A percentile compares a stretch with the other conserved stretches of the same genome.
phyloP scores from a whole-genome alignment of 2,888 invertebrate species.

The Gymnocheta viridis region DNA sequence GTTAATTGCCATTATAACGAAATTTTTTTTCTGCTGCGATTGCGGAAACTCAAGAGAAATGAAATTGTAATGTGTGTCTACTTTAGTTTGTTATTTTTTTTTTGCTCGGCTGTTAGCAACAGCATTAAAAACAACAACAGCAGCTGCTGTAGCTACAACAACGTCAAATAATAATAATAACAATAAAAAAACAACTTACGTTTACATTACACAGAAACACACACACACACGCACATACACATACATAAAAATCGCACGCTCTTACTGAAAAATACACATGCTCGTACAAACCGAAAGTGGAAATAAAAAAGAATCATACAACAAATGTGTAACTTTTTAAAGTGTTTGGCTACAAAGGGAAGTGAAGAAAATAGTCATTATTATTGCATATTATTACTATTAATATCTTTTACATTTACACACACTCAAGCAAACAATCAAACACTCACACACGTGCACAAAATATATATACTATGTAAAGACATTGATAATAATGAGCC shows the following conservation, averaged over 20 bases:
- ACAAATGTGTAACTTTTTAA: slow-evolving; percentile 34
- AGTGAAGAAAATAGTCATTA: slow-evolving; percentile 52
- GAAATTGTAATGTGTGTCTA: slow-evolving; percentile 36
- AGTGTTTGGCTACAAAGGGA: slow-evolving; percentile 29
- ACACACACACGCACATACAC: neutral
- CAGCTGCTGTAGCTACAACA: neutral
- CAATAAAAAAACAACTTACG: slow-evolving; percentile 31
- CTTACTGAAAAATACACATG: neutral
- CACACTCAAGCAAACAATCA: neutral
- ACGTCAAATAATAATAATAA: slow-evolving; percentile 27
- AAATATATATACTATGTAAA: neutral
- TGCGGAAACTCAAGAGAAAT: slow-evolving; percentile 68
- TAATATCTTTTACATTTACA: slow-evolving; percentile 44
- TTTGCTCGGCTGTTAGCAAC: neutral
- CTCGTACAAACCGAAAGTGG: neutral
- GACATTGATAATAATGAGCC: slow-evolving; percentile 46
- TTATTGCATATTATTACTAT: slow-evolving; percentile 58
- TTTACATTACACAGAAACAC: slow-evolving; percentile 1
- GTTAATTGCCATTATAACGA: slow-evolving; percentile 60
- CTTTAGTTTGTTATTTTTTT: neutral
- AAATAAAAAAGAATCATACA: neutral
- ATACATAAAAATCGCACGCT: neutral
- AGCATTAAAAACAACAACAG: slow-evolving; percentile 26
- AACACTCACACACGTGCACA: slow-evolving; percentile 7
- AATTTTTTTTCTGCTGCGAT: slow-evolving; percentile 60